Base-by-base conservation (phyloP, 1,140 invertebrate species). In the Leptinotarsa lineolata region DNA sequence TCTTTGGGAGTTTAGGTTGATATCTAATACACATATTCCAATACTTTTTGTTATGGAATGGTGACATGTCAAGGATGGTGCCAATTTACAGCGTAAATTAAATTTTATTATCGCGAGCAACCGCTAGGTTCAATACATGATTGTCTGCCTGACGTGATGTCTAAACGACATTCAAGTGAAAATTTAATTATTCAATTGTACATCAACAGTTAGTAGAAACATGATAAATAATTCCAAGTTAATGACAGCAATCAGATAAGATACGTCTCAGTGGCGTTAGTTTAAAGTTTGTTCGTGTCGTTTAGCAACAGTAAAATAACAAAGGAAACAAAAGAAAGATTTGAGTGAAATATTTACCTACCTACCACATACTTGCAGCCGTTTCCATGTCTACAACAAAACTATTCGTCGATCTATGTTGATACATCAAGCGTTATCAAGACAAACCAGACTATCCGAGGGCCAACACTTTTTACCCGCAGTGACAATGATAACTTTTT, bases 401-500 rank as follows among this genome's bases (percentile, higher is more conserved):
- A 54, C 48, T 16, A 54, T 54, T 13, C 48, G 48, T n/a, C 48
- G n/a, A 54, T 54, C 6, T 18, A 54, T n/a, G 48, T 54, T 54
- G 15, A 54, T n/a, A 54, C 16, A 54, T 1, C 48, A 54, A 54
- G 16, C 48, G 48, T 16, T 54, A 54, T 54, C 48, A 54, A 54
- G 48, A 54, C 12, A 54, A 54, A 54, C 48, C 48, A 54, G 48
- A 18, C 48, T 54, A 16, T 18, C 48, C 48, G 48, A 54, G 48
- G 48, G 48, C 30, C 48, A 54, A 18, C 48, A 54, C 22, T 63
- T 63, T 63, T 63, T 63, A 21, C 60, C 60, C 20, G 13, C 60
- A 63, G 60, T 63, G 60, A 63, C 60, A 63, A 63, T 63, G 60
- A 63, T 63, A 63, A 63, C 20, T 63, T 63, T 63, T 63, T 63